Evolutionary conservation across 1,140 invertebrate genomes (phyloP).

Genomic region (Drosophila micromelanica): DNA sequence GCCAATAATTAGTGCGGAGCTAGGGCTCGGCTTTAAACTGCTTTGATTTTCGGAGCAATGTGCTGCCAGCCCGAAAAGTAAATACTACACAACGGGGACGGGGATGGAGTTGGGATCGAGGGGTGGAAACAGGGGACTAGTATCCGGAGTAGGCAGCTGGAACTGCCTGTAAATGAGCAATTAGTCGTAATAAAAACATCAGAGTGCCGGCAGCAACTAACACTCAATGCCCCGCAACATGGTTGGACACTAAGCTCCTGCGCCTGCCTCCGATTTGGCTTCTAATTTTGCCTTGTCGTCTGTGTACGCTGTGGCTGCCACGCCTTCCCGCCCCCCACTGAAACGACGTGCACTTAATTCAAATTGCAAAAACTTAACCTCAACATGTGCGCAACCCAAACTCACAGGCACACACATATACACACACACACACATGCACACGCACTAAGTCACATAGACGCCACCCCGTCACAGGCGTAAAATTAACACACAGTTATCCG

Average conservation of each 20-base stretch:
- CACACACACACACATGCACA: constrained; percentile 1
- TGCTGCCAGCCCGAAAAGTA: constrained; percentile 15
- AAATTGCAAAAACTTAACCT: constrained; percentile 73
- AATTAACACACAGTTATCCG: constrained; percentile 74
- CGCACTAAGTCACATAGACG: not conserved
- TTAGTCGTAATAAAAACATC: constrained; percentile 77
- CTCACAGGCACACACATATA: constrained; percentile 18
- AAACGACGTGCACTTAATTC: constrained; percentile 71
- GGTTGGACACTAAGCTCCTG: constrained; percentile 13
- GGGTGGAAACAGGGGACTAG: no score
- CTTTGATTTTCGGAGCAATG: constrained; percentile 32
- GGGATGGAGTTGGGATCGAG: no score
- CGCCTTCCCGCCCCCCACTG: not conserved
- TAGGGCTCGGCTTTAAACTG: constrained; percentile 14
- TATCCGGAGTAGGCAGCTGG: not conserved
- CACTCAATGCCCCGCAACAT: constrained; percentile 34
- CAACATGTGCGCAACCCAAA: constrained; percentile 43
- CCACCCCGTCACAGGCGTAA: constrained; percentile 39
- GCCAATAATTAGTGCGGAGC: constrained; percentile 56
- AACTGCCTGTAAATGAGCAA: constrained; percentile 69
- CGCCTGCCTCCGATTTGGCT: not conserved
- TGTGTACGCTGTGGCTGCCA: no score
- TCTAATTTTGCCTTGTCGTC: no score
- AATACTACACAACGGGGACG: not conserved
- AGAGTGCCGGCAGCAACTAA: constrained; percentile 36